These are phyloP conservation scores for Papilio gigon DNA, from an alignment of 2,888 invertebrate genomes.

Conservation along the genomic window DNA sequence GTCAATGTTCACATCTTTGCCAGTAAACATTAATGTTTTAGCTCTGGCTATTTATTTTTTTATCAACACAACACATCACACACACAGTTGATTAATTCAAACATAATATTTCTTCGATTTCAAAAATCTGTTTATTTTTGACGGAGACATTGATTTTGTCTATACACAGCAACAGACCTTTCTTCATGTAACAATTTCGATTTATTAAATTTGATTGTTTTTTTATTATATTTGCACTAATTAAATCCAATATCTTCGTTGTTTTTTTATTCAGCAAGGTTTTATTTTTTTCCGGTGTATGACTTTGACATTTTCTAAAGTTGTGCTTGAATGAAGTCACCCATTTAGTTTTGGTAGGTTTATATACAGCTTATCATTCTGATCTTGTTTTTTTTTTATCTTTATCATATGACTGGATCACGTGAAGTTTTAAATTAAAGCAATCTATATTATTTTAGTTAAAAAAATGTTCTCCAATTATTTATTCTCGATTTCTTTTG, in stretches of 20 bases:
- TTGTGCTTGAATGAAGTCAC: background rate
- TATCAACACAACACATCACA: background rate
- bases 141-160: too few relatives aligned
- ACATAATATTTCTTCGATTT: too few relatives aligned
- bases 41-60: background rate
- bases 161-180: background rate
- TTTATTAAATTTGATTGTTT: background rate
- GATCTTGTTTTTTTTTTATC: background rate
- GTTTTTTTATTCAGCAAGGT: background rate
- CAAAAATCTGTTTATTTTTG: too few relatives aligned
- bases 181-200: too few relatives aligned
- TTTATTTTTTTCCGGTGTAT: background rate
- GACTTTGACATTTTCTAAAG: conserved; percentile 3
- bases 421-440: background rate
- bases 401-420: background rate
- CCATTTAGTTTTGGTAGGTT: background rate
- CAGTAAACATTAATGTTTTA: conserved; percentile 26
- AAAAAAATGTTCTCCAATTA: background rate
- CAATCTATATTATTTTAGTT: background rate
- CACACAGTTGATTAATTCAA: too few relatives aligned
- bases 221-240: background rate
- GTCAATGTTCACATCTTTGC: conserved; percentile 12
- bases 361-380: background rate
- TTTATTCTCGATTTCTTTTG: conserved; percentile 3
- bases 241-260: background rate